phyloP scores from a whole-genome alignment of 2,888 invertebrate genomes.

The Mesoligia furuncula region DNA sequence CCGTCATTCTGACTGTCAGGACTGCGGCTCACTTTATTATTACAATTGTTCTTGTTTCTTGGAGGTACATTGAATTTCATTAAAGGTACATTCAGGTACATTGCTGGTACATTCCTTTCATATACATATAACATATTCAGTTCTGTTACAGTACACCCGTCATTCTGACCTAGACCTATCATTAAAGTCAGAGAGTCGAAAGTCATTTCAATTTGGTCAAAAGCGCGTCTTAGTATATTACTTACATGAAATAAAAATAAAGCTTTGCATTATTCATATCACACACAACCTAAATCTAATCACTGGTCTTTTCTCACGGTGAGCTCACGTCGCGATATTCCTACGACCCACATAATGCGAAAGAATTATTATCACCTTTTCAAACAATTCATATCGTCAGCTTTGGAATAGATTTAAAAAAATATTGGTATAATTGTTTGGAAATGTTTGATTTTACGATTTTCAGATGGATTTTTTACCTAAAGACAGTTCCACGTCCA shows the following conservation, averaged over 20 bases:
- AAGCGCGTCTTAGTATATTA: conserved; percentile 29
- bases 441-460: not conserved
- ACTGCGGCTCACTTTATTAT: too few species aligned
- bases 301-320: not conserved
- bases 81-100: too few species aligned
- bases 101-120: too few species aligned
- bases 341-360: not conserved
- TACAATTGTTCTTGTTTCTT: too few species aligned
- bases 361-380: conserved; percentile 10
- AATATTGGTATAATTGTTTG: not conserved
- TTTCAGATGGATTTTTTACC: not conserved
- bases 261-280: conserved; percentile 29
- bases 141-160: too few species aligned
- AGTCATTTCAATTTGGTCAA: conserved; percentile 47
- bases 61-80: too few species aligned
- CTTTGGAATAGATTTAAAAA: not conserved
- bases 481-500: not conserved
- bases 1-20: too few species aligned
- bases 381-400: not conserved
- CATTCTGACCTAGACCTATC: too few species aligned
- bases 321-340: not conserved
- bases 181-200: conserved; percentile 18
- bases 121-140: too few species aligned
- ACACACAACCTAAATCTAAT: conserved; percentile 23
- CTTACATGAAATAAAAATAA: conserved; percentile 35